phyloP scores from a whole-genome alignment of 2,113 vertebrate genomes.

The Pelobates fuscus region DNA sequence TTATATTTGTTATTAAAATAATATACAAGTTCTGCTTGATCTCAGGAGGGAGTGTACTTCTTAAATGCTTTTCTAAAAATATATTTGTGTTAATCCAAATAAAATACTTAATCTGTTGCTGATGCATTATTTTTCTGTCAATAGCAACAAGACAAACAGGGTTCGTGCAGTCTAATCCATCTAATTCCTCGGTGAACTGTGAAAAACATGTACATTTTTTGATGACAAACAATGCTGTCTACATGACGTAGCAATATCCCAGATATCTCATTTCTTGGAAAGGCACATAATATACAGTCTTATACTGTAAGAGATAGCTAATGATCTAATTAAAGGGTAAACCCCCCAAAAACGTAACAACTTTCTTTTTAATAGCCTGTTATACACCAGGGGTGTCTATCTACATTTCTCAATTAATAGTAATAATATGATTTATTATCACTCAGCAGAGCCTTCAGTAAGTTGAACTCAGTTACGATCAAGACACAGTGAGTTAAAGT shows the following conservation, averaged over 20 bases:
- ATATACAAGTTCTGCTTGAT: not conserved
- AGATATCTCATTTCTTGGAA: not conserved
- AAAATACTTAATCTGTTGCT: not conserved
- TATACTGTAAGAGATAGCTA: too few species aligned
- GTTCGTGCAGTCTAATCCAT: not conserved
- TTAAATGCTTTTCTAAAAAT: not conserved
- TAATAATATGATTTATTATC: too few species aligned
- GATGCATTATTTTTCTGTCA: not conserved
- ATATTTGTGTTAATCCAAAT: constrained; percentile 1
- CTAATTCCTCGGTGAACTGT: not conserved
- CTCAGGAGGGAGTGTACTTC: not conserved
- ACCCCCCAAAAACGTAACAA: too few species aligned
- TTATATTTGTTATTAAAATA: not conserved
- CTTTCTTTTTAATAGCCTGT: too few species aligned
- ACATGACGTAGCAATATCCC: not conserved
- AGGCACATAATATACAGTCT: too few species aligned
- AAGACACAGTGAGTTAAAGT: too few species aligned
- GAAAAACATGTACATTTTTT: not conserved
- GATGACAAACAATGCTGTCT: not conserved
- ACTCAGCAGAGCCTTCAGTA: too few species aligned
- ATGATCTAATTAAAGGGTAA: too few species aligned
- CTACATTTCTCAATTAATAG: too few species aligned
- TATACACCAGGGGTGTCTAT: too few species aligned
- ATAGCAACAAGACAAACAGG: not conserved
- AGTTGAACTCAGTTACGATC: too few species aligned